phyloP scores from a whole-genome alignment of 1,140 invertebrate genomes.

The Cecropterus lyciades region DNA sequence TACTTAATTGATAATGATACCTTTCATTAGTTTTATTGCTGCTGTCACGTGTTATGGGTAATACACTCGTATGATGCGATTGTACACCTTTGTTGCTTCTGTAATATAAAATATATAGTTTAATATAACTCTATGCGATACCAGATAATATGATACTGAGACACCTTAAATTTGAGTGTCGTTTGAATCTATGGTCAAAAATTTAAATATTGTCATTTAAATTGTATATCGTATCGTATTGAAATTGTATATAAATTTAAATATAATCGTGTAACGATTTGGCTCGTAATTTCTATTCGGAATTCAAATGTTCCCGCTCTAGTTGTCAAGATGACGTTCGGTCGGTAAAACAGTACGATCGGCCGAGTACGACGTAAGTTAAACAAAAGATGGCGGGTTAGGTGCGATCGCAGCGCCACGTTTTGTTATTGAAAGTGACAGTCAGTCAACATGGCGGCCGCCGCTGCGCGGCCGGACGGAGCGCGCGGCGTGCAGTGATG shows the following conservation, averaged over 20 bases:
- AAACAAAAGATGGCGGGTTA: slow-evolving; percentile 65
- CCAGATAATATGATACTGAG: too few species aligned
- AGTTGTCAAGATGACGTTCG: slow-evolving; percentile 34
- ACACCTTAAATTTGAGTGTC: neutral
- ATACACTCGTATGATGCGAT: neutral
- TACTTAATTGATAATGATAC: slow-evolving; percentile 5
- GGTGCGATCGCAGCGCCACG: slow-evolving; percentile 74
- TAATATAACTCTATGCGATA: neutral
- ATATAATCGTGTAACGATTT: neutral
- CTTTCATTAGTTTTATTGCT: neutral
- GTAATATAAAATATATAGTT: neutral
- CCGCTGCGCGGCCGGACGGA: slow-evolving; percentile 85
- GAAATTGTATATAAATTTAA: too few species aligned
- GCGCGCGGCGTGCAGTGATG: slow-evolving; percentile 75
- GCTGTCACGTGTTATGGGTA: neutral
- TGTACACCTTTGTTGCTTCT: neutral
- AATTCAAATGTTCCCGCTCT: slow-evolving; percentile 56
- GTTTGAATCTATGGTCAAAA: too few species aligned
- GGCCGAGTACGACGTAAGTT: slow-evolving; percentile 15
- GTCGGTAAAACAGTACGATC: slow-evolving; percentile 70
- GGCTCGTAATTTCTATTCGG: neutral
- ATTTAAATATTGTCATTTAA: too few species aligned
- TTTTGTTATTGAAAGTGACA: slow-evolving; percentile 61
- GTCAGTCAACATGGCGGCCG: slow-evolving; percentile 82
- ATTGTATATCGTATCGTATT: too few species aligned